Conservation (phyloP, 2,797 vertebrate species). For the Lepilemur ruficaudatus region DNA sequence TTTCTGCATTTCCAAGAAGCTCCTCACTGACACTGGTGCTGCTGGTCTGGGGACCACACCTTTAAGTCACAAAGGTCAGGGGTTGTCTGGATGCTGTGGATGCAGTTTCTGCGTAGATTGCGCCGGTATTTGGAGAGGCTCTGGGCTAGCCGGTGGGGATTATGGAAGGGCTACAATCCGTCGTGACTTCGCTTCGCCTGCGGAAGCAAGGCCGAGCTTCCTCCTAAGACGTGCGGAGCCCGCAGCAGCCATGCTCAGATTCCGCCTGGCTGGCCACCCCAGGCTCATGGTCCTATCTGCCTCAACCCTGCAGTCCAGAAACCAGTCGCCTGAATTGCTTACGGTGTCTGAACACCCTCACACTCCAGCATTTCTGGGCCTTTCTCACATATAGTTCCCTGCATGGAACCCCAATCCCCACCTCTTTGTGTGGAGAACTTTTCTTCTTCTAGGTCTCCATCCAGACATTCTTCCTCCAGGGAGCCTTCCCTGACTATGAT, state of each 20-base stretch:
- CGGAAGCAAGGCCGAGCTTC: background rate
- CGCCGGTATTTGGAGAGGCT: background rate
- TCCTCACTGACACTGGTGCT: background rate
- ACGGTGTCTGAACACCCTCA: background rate
- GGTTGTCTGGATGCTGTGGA: background rate
- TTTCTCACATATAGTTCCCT: background rate
- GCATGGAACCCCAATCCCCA: background rate
- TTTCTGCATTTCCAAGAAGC: background rate
- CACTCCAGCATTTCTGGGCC: background rate
- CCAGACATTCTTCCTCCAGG: background rate
- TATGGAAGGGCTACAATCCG: fast-evolving
- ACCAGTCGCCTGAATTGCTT: background rate
- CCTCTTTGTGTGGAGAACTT: background rate
- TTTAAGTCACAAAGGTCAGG: background rate
- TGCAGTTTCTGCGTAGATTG: too few species aligned
- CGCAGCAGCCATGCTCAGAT: too few species aligned
- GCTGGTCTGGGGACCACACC: background rate
- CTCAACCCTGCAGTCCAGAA: background rate
- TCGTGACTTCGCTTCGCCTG: background rate
- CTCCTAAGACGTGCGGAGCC: background rate
- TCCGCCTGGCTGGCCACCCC: background rate
- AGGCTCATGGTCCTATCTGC: too few species aligned
- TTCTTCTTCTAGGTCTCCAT: background rate
- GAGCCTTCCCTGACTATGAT: background rate
- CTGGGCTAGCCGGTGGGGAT: background rate